Base-by-base conservation (phyloP, 2,888 invertebrate genomes). In the Galerucella nymphaeae region DNA sequence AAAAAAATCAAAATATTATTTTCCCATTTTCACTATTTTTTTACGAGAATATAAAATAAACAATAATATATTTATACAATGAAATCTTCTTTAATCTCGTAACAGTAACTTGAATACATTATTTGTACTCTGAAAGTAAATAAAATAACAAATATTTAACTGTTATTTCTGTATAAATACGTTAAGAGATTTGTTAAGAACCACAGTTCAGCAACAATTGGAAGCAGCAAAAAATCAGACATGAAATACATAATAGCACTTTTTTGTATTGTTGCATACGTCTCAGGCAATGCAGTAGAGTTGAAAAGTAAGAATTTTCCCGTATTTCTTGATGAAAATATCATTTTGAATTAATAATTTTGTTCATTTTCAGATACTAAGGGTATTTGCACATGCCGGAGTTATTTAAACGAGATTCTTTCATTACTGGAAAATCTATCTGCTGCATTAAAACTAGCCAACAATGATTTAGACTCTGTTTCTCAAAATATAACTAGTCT, bases 131-230 rank as follows among this genome's bases (percentile, higher is more conserved):
- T n/a, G n/a, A n/a, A n/a, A n/a, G 11, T 13, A 45, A 45, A 53
- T 53, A 18, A 53, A 53, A 53, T 53, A 53, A 53, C 53, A 18
- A 4, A 10, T 53, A 53, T 53, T 10, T 9, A 18, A n/a, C 6
- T 48, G n/a, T 8, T 5, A 48, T 48, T 10, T 53, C 18, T 16
- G 61, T 62, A 62, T 62, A 62, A 62, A 62, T 62, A 62, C 42
- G 16, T 16, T 16, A 18, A 1, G 18, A 62, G 2, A 18, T 42
- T 41, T 14, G 13, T 18, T n/a, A 13, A n/a, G 18, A 16, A 8
- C 10, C 16, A 62, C 61, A 62, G 61, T 62, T 62, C 61, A 62
- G 30, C n/a, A 58, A 30, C 58, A 38, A 62, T n/a, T 16, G 42
- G 42, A 41, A 41, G n/a, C 10, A 18, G 11, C 42, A 14, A 59